phyloP scores from a whole-genome alignment of 2,888 invertebrate species.

The Diogma glabrata region DNA sequence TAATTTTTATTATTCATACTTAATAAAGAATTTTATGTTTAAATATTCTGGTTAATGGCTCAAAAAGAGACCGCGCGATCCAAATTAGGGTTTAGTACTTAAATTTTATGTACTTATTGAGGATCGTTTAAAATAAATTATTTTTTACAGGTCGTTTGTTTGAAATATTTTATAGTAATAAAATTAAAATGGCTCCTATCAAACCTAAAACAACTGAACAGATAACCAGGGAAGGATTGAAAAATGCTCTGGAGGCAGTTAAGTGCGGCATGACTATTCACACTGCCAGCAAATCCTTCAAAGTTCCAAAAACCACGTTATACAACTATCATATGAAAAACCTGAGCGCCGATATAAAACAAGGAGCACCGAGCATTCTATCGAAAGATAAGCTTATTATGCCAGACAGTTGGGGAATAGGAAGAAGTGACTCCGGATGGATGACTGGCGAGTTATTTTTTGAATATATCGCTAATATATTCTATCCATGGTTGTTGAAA shows the following conservation, averaged over 20 bases:
- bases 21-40: too few species aligned
- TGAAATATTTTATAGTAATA: too few species aligned
- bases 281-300: not conserved
- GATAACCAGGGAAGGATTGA: not conserved
- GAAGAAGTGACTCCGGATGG: too few species aligned
- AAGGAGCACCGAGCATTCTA: not conserved
- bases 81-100: too few species aligned
- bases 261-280: not conserved
- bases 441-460: conserved; percentile 31
- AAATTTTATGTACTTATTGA: too few species aligned
- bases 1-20: too few species aligned
- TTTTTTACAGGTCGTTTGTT: too few species aligned
- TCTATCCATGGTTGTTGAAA: conserved; percentile 28
- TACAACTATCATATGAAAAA: not conserved
- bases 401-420: conserved; percentile 25
- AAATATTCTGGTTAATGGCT: too few species aligned
- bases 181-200: too few species aligned
- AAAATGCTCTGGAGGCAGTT: not conserved
- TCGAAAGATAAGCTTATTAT: not conserved
- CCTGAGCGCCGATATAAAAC: too few species aligned
- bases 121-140: too few species aligned
- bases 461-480: conserved; percentile 31
- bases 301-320: not conserved
- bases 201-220: not conserved
- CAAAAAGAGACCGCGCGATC: too few species aligned